Conservation (phyloP, 2,888 invertebrate genomes). For the Mechanitis mazaeus region DNA sequence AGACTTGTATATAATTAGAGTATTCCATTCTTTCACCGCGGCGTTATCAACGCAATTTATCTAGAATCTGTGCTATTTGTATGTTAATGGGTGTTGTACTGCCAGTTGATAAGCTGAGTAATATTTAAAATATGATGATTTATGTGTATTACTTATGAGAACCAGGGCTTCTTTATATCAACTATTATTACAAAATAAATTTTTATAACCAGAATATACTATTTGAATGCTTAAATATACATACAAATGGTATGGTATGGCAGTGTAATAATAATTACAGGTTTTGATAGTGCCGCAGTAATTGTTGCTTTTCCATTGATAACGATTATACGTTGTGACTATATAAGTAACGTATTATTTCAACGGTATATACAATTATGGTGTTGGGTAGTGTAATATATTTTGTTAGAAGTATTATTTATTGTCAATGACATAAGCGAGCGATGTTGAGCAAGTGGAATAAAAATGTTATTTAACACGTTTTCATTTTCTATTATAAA, state of each 20-base stretch:
- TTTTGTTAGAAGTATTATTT: constrained; percentile 14
- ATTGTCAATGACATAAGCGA: constrained; percentile 6
- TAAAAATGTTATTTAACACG: background rate
- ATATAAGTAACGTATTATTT: constrained; percentile 31
- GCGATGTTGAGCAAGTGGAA: background rate
- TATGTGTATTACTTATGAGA: constrained; percentile 4
- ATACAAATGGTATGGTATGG: no score
- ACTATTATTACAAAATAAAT: background rate
- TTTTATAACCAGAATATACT: no score
- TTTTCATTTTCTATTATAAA: no score
- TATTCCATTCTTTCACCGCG: constrained; percentile 57
- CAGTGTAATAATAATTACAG: background rate
- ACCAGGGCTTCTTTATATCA: background rate
- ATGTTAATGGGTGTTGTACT: constrained; percentile 58
- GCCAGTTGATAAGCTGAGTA: constrained; percentile 27
- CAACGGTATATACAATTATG: constrained; percentile 26
- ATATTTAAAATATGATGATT: constrained; percentile 6
- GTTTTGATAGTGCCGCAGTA: constrained; percentile 20
- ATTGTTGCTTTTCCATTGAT: constrained; percentile 26
- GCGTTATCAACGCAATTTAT: constrained; percentile 66
- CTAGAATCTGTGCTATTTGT: constrained; percentile 64
- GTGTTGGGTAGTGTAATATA: constrained; percentile 13
- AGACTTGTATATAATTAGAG: constrained; percentile 54
- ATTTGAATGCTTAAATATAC: no score
- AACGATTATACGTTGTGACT: constrained; percentile 30